These are phyloP conservation scores for Apodemus speciosus DNA, from an alignment of 2,113 vertebrate genomes.

Conservation along the genomic window DNA sequence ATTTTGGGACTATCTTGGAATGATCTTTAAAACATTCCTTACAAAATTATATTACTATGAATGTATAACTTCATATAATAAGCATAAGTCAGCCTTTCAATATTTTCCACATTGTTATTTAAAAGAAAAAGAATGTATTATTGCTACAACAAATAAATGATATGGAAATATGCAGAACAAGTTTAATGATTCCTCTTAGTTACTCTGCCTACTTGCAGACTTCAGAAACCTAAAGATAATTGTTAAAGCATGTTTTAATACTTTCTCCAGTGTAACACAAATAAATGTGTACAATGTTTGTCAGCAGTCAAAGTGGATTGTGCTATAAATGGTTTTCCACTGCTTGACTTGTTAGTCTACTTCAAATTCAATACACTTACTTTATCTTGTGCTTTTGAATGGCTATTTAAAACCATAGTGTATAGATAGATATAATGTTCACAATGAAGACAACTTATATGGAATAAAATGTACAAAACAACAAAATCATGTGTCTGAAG, in stretches of 20 bases:
- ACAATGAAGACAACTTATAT: constrained; percentile 49
- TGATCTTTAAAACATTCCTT: constrained; percentile 38
- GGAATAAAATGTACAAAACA: constrained; percentile 65
- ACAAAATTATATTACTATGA: not conserved
- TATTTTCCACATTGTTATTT: not conserved
- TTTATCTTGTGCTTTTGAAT: not conserved
- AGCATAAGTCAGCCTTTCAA: not conserved
- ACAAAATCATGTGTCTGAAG: constrained; percentile 70
- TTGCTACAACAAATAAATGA: not conserved
- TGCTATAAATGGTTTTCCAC: not conserved
- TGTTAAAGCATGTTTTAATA: not conserved
- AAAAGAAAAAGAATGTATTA: not conserved
- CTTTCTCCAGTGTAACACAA: not conserved
- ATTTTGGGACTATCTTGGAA: not conserved
- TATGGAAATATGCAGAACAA: not conserved
- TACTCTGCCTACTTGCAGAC: not conserved
- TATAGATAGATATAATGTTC: constrained; percentile 24
- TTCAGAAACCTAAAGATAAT: constrained; percentile 9
- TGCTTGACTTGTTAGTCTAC: constrained; percentile 43
- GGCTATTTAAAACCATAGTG: constrained; percentile 24
- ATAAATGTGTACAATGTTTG: not conserved
- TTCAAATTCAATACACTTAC: not conserved
- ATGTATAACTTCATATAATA: not conserved
- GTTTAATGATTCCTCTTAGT: not conserved
- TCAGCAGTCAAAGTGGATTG: not conserved